Evolutionary conservation across 2,113 vertebrate species (phyloP), one percentile per base, ranked within the genome.

Genomic region (Fregata magnificens): DNA sequence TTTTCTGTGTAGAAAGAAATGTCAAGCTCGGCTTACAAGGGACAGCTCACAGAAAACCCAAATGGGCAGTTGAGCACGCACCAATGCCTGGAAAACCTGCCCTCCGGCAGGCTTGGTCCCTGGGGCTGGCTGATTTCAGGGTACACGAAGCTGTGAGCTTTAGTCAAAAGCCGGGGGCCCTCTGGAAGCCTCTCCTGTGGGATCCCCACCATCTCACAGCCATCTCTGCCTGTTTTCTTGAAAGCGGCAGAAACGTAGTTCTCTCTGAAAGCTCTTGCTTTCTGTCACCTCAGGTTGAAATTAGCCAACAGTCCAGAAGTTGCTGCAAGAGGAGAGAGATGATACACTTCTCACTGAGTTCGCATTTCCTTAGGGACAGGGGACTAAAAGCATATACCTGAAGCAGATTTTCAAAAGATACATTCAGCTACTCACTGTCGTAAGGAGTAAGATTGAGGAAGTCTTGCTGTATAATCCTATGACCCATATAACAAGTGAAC

Each of bases 61-160:
- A 59, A 61, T 0, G 0, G 20, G 63, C 13, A 38, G 34, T 9
- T 4, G 44, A 78, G 32, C 34, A 79, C 0, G 0, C 25, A 50
- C 15, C 18, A 19, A 34, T 3, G n/a, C 49, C 67, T 59, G 32
- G 63, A 90, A 67, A 84, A 53, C 16, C 29, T 49, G 31, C 11
- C 18, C 9, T 66, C 19, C 1, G 0, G 42, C 62, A 80, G 28
- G 29, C 9, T 56, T 11, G 16, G 5, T 55, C 38, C n/a, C 44
- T 22, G 56, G 18, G 18, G 28, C 26, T 40, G 52, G 29, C 42
- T 26, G 69, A 24, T 40, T 22, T 67, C 4, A 4, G 83, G 42
- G 9, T 29, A 66, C 19, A 11, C 3, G 1, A 66, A 56, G 42
- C 50, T 38, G 16, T 20, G 45, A 63, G 34, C 49, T 53, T 31